Percentiles rank a stretch among this genome's conserved stretches.
phyloP scores from a whole-genome alignment of 2,113 vertebrate species.

The Orthonyx spaldingii region DNA sequence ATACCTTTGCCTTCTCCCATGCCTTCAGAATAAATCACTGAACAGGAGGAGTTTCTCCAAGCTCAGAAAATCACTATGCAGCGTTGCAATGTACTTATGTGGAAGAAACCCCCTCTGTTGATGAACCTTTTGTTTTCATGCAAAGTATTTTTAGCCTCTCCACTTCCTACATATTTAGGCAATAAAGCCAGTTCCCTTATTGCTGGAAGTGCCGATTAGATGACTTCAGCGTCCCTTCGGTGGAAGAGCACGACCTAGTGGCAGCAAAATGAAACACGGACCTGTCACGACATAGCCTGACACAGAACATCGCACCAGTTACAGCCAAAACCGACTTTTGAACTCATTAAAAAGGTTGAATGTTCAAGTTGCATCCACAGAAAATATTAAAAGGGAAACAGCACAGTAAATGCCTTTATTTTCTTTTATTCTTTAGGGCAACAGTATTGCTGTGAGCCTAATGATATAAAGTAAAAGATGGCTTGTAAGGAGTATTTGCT shows the following conservation, averaged over 20 bases:
- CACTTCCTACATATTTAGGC: background rate
- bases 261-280: background rate
- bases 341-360: background rate
- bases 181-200: background rate
- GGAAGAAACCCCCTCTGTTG: background rate
- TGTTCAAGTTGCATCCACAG: background rate
- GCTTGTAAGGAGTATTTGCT: background rate
- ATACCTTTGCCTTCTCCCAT: background rate
- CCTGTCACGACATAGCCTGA: background rate
- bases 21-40: background rate
- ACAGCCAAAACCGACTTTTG: background rate
- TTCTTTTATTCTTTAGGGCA: background rate
- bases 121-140: background rate
- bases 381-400: background rate
- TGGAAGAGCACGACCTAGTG: constrained; percentile 18
- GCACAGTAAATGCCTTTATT: background rate
- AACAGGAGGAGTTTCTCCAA: background rate
- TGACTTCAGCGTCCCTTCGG: background rate
- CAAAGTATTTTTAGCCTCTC: background rate
- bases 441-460: background rate
- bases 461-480: background rate
- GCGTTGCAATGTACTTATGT: background rate
- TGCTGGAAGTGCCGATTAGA: background rate
- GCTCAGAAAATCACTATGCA: background rate
- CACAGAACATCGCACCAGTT: background rate